Percentiles rank a stretch among this genome's conserved stretches.
phyloP scores from a whole-genome alignment of 2,888 invertebrate species.

The Oxytorus armatus region DNA sequence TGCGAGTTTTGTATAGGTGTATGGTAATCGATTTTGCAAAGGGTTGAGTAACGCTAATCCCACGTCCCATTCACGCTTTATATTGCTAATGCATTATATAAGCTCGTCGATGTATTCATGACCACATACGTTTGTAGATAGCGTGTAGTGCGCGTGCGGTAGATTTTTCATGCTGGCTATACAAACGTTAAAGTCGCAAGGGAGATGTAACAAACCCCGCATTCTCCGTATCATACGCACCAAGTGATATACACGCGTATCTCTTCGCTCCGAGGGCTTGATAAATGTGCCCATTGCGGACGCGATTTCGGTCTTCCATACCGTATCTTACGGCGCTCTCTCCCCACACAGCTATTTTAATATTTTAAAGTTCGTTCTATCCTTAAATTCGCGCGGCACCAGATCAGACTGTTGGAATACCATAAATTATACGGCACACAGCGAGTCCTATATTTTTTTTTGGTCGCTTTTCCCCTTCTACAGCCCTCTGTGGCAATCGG shows the following conservation, averaged over 20 bases:
- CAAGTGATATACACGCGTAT: slow-evolving; percentile 61
- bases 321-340: slow-evolving; percentile 71
- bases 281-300: slow-evolving; percentile 70
- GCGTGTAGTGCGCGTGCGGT: slow-evolving; percentile 55
- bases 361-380: slow-evolving; percentile 78
- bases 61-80: slow-evolving; percentile 60
- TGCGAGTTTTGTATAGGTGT: slow-evolving; percentile 4
- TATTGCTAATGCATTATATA: slow-evolving; percentile 50
- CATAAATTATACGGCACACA: slow-evolving; percentile 76
- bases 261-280: slow-evolving; percentile 58
- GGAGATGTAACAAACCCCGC: slow-evolving; percentile 48
- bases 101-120: slow-evolving; percentile 75
- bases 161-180: slow-evolving; percentile 19
- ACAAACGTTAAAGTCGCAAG: slow-evolving; percentile 52
- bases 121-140: slow-evolving; percentile 63
- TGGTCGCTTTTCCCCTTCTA: slow-evolving; percentile 27
- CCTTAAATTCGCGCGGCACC: slow-evolving; percentile 76
- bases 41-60: slow-evolving; percentile 60
- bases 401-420: slow-evolving; percentile 76
- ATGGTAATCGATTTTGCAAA: slow-evolving; percentile 21
- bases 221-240: slow-evolving; percentile 34
- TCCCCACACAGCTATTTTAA: slow-evolving; percentile 76
- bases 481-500: slow-evolving; percentile 35
- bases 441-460: slow-evolving; percentile 34
- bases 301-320: slow-evolving; percentile 73